Evolutionary conservation across 2,888 invertebrate genomes (phyloP).

Genomic region (Acrocyrtus sp.): DNA sequence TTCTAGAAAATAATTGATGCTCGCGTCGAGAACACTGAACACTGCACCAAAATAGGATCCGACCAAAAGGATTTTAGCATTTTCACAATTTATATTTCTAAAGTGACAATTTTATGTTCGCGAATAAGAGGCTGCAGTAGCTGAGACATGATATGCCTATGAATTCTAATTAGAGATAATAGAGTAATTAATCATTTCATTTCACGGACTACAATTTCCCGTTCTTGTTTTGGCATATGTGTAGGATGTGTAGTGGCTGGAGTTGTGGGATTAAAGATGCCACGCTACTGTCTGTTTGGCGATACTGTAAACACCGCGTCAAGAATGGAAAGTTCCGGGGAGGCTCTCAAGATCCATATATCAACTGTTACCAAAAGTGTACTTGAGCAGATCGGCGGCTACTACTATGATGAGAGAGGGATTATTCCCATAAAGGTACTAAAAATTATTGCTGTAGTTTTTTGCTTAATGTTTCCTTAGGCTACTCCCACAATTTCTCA

Average conservation of each 20-base stretch:
- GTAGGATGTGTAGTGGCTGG: constrained; percentile 80
- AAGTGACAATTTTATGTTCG: too few relatives aligned
- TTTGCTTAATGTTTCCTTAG: background rate
- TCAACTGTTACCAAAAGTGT: constrained; percentile 84
- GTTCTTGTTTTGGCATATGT: constrained; percentile 1
- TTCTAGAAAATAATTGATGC: too few relatives aligned
- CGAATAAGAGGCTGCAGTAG: too few relatives aligned
- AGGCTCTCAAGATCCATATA: constrained; percentile 89
- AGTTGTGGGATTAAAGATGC: constrained; percentile 85
- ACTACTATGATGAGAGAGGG: constrained; percentile 83
- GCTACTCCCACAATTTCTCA: background rate
- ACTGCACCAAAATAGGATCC: too few relatives aligned
- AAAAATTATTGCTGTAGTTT: background rate
- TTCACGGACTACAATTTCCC: background rate
- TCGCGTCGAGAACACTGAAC: too few relatives aligned
- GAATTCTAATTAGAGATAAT: too few relatives aligned
- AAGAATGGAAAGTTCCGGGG: constrained; percentile 82
- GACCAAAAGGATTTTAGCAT: too few relatives aligned
- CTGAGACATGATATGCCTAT: too few relatives aligned
- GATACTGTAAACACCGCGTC: constrained; percentile 86
- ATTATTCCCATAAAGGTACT: constrained; percentile 75
- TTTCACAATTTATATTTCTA: too few relatives aligned
- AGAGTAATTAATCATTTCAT: background rate
- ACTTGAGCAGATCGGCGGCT: constrained; percentile 82
- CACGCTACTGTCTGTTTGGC: constrained; percentile 67